A percentile compares a stretch with the other conserved stretches of the same genome.
These are phyloP conservation scores for Okapia johnstoni DNA, from an alignment of 2,113 vertebrate genomes.

Conservation along the genomic window DNA sequence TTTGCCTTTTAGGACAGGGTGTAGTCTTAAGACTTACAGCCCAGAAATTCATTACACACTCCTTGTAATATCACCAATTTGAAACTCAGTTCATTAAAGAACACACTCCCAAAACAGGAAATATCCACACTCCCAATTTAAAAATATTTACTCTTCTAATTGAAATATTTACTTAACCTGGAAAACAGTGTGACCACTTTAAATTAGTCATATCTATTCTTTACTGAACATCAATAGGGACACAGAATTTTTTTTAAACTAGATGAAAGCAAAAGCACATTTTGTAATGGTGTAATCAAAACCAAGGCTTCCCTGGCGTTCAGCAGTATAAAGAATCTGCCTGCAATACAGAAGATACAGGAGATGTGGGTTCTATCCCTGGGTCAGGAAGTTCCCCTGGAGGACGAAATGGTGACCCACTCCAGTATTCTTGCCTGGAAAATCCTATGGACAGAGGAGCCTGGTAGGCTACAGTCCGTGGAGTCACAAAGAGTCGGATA, in stretches of 20 bases:
- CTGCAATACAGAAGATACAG: neutral
- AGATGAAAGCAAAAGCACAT: neutral
- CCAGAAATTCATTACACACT: neutral
- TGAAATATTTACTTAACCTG: neutral
- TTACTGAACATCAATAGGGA: neutral
- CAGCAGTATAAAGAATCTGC: neutral
- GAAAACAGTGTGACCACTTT: neutral
- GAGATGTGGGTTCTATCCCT: neutral
- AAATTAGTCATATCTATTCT: neutral
- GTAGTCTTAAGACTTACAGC: neutral
- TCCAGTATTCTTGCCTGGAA: neutral
- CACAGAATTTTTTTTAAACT: neutral
- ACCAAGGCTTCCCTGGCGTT: neutral
- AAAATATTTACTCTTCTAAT: neutral
- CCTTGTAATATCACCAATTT: neutral
- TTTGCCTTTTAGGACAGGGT: neutral
- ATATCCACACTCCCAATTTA: neutral
- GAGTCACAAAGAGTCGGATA: rapidly evolving
- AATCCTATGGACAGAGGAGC: neutral
- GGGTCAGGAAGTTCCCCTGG: neutral
- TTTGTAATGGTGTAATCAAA: neutral
- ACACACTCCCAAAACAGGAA: neutral
- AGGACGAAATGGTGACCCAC: neutral
- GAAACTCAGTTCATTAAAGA: neutral
- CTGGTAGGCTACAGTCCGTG: neutral